Base-by-base conservation (phyloP, 2,888 invertebrate genomes). In the Macaria liturata region DNA sequence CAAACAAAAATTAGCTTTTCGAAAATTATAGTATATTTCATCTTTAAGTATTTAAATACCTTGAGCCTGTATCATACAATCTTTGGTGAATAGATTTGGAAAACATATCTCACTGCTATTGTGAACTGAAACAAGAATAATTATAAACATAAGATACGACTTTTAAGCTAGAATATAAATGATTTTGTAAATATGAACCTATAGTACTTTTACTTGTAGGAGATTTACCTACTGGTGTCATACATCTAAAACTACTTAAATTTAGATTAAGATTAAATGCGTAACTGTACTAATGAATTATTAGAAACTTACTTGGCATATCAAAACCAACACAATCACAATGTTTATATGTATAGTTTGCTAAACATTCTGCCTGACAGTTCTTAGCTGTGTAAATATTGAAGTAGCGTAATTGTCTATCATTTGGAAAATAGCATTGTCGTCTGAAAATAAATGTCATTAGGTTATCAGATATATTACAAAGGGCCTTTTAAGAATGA, bases 291-390 rank as follows among this genome's bases (percentile, higher is more conserved):
- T 20, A 37, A 37, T 37, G 7, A 34, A 37, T 6, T 37, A 37
- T 37, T 37, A 6, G 4, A 37, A 5, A 78, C 81, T 75, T 68
- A 83, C 84, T 74, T n/a, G 83, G 84, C 84, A 85, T 81, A 47
- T 78, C 64, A 45, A 71, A 83, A 39, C 64, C 66, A 7, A 82
- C 80, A 51, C 84, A 84, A 0, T 60, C 55, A 54, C 84, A 84
- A 0, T 0, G 3, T 3, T 56, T 3, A 8, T 57, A 70, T 0
- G 81, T 82, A 7, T 69, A 70, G 46, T 81, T 80, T 0, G 83
- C 66, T 7, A 76, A 56, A 52, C 84, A 84, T 62, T 85, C 84
- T 6, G 79, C 53, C n/a, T 65, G 66, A 51, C 84, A 85, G 57
- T 85, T 84, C 8, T 57, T 76, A 8, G 69, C 65, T 0, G 84